Conservation (phyloP, 2,113 vertebrate genomes). For the Chiloscyllium plagiosum region DNA sequence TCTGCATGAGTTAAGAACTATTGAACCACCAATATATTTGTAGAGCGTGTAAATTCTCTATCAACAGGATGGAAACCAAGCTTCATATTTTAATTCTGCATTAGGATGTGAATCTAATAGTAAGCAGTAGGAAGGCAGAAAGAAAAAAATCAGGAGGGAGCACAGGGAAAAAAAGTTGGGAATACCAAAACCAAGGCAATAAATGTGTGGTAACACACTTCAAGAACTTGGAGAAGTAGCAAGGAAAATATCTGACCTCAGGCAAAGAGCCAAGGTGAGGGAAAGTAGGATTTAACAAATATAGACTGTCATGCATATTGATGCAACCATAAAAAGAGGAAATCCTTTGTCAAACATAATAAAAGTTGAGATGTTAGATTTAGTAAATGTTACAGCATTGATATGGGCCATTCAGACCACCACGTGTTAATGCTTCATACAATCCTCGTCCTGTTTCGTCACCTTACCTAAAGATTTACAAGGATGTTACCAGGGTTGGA, state of each 20-base stretch:
- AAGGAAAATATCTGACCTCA: background rate
- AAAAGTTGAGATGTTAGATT: background rate
- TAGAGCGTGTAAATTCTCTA: no score
- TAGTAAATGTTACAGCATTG: background rate
- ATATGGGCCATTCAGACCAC: background rate
- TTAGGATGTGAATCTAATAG: background rate
- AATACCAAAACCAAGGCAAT: background rate
- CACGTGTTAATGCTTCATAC: background rate
- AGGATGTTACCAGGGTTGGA: no score
- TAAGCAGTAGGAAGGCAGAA: background rate
- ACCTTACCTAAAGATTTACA: no score
- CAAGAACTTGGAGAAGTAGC: background rate
- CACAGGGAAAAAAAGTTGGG: background rate
- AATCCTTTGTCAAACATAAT: background rate
- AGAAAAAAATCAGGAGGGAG: background rate
- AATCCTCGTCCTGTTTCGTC: background rate
- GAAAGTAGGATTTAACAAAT: background rate
- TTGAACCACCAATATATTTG: no score
- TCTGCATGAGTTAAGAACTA: no score
- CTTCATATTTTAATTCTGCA: background rate
- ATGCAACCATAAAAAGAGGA: background rate
- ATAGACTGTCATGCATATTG: background rate
- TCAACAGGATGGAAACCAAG: no score
- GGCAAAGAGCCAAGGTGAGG: background rate
- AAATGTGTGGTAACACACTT: background rate